phyloP scores from a whole-genome alignment of 2,888 invertebrate genomes.

The Amaurobius ferox region DNA sequence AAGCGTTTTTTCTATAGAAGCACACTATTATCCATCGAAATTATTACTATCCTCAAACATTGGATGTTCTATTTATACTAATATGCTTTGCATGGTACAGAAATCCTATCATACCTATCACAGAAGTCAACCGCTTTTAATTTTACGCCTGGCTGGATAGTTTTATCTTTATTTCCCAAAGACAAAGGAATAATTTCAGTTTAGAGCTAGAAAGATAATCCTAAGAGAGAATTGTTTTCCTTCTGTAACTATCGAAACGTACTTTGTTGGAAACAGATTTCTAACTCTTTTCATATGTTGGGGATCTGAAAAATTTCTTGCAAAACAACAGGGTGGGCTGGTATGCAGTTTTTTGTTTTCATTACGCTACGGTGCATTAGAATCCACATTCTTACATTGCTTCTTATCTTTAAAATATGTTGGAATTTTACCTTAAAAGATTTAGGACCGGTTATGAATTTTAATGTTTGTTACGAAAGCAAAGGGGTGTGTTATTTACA shows the following conservation, averaged over 20 bases:
- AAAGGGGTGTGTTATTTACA: neutral
- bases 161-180: conserved; percentile 56
- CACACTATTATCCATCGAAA: conserved; percentile 39
- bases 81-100: conserved; percentile 52
- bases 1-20: neutral
- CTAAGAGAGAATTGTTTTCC: conserved; percentile 46
- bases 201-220: conserved; percentile 39
- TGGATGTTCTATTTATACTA: conserved; percentile 63
- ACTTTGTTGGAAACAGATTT: conserved; percentile 15
- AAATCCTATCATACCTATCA: conserved; percentile 58
- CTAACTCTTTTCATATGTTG: neutral
- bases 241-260: conserved; percentile 28
- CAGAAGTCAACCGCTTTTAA: conserved; percentile 53
- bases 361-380: neutral
- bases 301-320: conserved; percentile 4
- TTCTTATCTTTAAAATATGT: neutral
- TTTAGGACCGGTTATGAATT: no score
- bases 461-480: neutral
- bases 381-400: neutral
- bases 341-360: neutral
- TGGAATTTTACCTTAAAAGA: no score
- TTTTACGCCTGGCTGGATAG: conserved; percentile 66
- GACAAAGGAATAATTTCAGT: conserved; percentile 37
- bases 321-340: neutral
- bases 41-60: conserved; percentile 43